These are phyloP conservation scores for Synergus umbraculus DNA, from an alignment of 2,888 invertebrate genomes.

Conservation along the genomic window DNA sequence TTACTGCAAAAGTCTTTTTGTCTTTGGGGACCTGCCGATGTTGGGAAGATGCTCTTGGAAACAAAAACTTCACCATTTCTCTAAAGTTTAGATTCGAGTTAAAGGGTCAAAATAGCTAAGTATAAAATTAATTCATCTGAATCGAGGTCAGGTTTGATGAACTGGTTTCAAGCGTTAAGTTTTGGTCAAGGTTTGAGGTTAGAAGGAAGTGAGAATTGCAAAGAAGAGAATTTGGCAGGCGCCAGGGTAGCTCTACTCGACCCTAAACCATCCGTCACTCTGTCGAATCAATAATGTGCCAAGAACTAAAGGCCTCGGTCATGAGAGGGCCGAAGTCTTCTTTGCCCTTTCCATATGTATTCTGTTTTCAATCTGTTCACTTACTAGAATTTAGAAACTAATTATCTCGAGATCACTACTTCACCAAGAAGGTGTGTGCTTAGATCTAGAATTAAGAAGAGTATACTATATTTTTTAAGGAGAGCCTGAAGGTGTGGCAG, in stretches of 20 bases:
- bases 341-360: not conserved
- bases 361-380: not conserved
- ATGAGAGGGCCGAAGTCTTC: not conserved
- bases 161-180: not conserved
- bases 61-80: not conserved
- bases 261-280: not conserved
- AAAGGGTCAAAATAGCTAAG: too few relatives aligned
- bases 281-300: not conserved
- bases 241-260: not conserved
- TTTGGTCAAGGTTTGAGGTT: not conserved
- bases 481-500: slow-evolving; percentile 11
- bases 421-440: not conserved
- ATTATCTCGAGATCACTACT: not conserved
- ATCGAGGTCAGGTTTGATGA: not conserved
- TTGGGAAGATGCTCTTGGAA: not conserved
- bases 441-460: too few relatives aligned
- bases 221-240: not conserved
- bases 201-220: not conserved
- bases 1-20: slow-evolving; percentile 12
- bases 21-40: not conserved
- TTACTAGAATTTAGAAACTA: not conserved
- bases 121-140: too few relatives aligned
- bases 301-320: not conserved
- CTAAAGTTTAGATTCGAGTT: not conserved
- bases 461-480: not conserved